These are phyloP conservation scores for Caloenas nicobarica DNA, from an alignment of 2,113 vertebrate species.

Conservation along the genomic window DNA sequence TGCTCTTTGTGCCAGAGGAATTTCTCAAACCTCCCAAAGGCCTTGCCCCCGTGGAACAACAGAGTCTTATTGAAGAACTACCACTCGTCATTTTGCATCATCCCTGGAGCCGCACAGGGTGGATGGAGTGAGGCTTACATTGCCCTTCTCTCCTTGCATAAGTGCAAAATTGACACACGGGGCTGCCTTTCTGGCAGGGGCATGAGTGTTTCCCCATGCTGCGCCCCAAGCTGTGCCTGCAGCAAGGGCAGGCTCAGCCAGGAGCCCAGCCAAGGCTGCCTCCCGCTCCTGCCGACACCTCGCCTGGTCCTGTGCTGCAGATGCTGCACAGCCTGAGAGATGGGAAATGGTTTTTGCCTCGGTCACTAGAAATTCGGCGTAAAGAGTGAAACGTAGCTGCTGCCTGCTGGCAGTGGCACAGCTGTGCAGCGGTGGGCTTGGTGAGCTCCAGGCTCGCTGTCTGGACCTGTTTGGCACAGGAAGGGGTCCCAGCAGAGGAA, in stretches of 20 bases:
- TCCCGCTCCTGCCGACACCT: not conserved
- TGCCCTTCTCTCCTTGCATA: not conserved
- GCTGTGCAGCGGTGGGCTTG: not conserved
- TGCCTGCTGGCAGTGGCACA: not conserved
- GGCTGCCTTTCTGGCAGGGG: not conserved
- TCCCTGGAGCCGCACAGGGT: not conserved
- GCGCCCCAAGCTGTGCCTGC: not conserved
- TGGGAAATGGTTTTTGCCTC: not conserved
- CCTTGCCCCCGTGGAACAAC: not conserved
- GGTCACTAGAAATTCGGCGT: not conserved
- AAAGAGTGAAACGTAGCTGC: not conserved
- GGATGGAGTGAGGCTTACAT: not conserved
- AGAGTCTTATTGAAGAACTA: not conserved
- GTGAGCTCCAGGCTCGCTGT: rapidly evolving
- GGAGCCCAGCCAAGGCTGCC: rapidly evolving
- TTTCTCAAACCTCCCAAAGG: not conserved
- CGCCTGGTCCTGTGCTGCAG: not conserved
- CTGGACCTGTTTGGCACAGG: not conserved
- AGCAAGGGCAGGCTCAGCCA: too few relatives aligned
- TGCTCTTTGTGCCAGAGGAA: not conserved
- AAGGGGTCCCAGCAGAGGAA: not conserved
- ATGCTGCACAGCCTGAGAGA: not conserved
- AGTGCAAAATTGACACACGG: not conserved
- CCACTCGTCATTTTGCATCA: not conserved
- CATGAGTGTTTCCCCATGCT: rapidly evolving